Evolutionary conservation across 2,888 invertebrate genomes (phyloP).

Genomic region (Drosophila sordidula): DNA sequence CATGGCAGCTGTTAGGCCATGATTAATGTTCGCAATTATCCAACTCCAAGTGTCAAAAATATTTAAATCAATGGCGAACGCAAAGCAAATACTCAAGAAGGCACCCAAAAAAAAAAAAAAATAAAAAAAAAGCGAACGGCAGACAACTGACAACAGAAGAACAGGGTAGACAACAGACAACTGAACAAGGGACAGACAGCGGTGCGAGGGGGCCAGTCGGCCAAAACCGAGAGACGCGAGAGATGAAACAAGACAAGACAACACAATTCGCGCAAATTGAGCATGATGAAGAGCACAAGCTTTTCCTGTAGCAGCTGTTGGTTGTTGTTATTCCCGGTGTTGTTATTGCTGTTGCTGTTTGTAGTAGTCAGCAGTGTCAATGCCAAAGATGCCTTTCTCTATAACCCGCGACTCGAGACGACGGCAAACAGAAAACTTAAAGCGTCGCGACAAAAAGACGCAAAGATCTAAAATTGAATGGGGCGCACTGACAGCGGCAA

Average conservation of each 20-base stretch:
- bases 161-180: conserved; percentile 23
- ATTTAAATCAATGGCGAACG: conserved; percentile 76
- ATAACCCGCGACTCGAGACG: conserved; percentile 48
- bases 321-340: conserved; percentile 7
- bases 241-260: conserved; percentile 69
- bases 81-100: conserved; percentile 31
- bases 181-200: conserved; percentile 17
- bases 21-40: conserved; percentile 80
- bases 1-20: conserved; percentile 62
- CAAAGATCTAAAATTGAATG: conserved; percentile 63
- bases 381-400: conserved; percentile 68
- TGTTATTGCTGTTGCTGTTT: conserved; percentile 24
- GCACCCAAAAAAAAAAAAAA: conserved; percentile 12
- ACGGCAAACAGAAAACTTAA: conserved; percentile 55
- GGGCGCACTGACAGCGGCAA: conserved; percentile 68
- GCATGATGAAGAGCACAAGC: conserved; percentile 74
- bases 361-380: conserved; percentile 65
- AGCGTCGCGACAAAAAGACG: conserved; percentile 52
- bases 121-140: conserved; percentile 30
- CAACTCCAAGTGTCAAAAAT: conserved; percentile 76
- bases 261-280: conserved; percentile 78
- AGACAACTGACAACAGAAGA: conserved; percentile 50
- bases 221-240: background rate
- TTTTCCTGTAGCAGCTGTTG: conserved; percentile 23
- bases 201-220: conserved; percentile 21